Percentiles rank a stretch among this genome's conserved stretches.
Evolutionary conservation across 2,888 invertebrate genomes (phyloP).

Genomic region (Epistrophe grossulariae): DNA sequence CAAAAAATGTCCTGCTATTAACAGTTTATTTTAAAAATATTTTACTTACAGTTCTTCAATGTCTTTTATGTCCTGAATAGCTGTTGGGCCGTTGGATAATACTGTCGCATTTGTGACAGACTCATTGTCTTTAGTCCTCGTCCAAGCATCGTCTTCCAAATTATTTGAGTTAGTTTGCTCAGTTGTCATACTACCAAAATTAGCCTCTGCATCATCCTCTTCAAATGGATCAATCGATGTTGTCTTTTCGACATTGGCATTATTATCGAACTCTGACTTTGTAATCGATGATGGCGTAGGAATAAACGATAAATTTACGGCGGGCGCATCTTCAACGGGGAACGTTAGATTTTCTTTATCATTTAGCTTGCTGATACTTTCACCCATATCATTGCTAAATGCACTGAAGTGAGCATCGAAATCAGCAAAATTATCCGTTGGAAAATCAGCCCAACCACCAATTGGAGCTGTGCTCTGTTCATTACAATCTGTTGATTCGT

Average conservation of each 20-base stretch:
- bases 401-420: constrained; percentile 82
- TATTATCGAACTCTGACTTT: constrained; percentile 80
- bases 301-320: constrained; percentile 43
- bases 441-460: constrained; percentile 80
- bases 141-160: constrained; percentile 45
- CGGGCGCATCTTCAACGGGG: constrained; percentile 11
- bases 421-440: constrained; percentile 82
- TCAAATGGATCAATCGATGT: constrained; percentile 56
- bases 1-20: background rate
- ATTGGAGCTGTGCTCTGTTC: constrained; percentile 71
- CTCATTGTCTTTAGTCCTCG: constrained; percentile 60
- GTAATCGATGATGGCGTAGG: constrained; percentile 46
- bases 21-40: background rate
- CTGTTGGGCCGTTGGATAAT: constrained; percentile 65
- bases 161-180: constrained; percentile 68
- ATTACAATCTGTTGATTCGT: constrained; percentile 19
- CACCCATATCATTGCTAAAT: constrained; percentile 80
- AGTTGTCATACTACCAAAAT: constrained; percentile 70
- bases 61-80: constrained; percentile 58
- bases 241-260: constrained; percentile 82
- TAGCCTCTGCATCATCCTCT: constrained; percentile 59
- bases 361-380: constrained; percentile 66
- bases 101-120: constrained; percentile 72
- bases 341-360: constrained; percentile 30
- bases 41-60: constrained; percentile 70